Evolutionary conservation across 1,140 invertebrate species (phyloP), one percentile per base, ranked within the genome.

Genomic region (Zeugodacus cucurbitae): DNA sequence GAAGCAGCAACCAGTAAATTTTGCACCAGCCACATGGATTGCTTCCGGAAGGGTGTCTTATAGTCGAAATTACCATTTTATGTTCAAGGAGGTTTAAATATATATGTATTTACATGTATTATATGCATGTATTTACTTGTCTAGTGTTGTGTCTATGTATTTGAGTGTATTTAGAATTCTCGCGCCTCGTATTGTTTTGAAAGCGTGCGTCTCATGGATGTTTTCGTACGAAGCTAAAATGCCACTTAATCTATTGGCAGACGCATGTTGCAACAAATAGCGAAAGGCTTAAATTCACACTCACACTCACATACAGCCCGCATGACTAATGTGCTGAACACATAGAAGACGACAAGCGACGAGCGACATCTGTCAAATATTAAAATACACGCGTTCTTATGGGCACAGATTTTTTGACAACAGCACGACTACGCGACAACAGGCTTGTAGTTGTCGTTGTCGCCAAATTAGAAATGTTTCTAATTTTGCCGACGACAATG

Each of bases 161-260:
- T 1, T 54, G 48, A 3, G 2, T 54, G 14, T 17, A 54, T 54
- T 54, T 20, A 54, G 48, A 54, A 54, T 17, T 48, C 74, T 82
- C 74, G 48, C 41, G 74, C 74, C 74, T 48, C 20, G 3, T 48
- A 32, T 48, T 48, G 41, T 26, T 44, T 54, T 8, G 17, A 54
- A 82, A n/a, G n/a, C 41, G n/a, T 8, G 0, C 48, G 41, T 26
- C n/a, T 7, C 70, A 8, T 44, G 22, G 70, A 1, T 44, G 6
- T 17, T 29, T 78, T 78, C 37, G 14, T 11, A 22, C 41, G 41
- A 26, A 48, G 74, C 41, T 58, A 54, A 86, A 86, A 86, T 22
- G 37, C 54, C 85, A 86, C 54, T 86, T 86, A 86, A 86, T 86
- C 85, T 86, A 59, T 58, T 29, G 17, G 6, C 41, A 59, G 85